These are phyloP conservation scores for Nyctibius bracteatus DNA, from an alignment of 2,113 vertebrate genomes.

Conservation along the genomic window DNA sequence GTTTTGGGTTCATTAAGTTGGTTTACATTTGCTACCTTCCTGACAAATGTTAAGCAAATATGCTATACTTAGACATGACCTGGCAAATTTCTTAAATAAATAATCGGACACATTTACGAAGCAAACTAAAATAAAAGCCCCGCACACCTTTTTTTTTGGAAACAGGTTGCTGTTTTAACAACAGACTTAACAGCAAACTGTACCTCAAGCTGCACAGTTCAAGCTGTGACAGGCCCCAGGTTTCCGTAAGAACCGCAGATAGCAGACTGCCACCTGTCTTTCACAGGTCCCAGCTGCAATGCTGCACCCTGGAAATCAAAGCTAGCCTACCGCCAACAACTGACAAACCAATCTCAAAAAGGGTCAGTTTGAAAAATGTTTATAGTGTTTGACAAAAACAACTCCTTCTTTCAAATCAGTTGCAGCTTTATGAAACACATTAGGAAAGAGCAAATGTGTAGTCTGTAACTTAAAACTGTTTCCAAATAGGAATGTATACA, in stretches of 20 bases:
- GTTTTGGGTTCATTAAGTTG: neutral
- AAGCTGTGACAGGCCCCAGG: neutral
- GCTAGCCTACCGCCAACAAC: neutral
- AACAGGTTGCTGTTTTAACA: neutral
- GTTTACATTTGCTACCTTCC: neutral
- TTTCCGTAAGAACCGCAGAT: neutral
- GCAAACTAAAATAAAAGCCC: neutral
- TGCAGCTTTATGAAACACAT: neutral
- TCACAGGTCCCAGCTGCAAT: neutral
- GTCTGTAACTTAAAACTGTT: neutral
- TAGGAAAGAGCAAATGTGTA: neutral
- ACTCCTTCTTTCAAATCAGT: neutral
- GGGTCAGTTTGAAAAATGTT: neutral
- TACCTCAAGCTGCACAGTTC: neutral
- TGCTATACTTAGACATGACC: neutral
- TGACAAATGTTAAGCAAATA: neutral
- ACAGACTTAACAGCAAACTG: neutral
- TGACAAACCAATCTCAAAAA: neutral
- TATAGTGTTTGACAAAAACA: neutral
- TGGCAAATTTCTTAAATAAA: neutral
- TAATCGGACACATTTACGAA: neutral
- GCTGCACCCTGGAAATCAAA: neutral
- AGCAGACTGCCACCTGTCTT: slow-evolving; percentile 46
- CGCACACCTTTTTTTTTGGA: rapidly evolving
- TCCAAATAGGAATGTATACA: neutral